These are phyloP conservation scores for Bradynema listronoti DNA, from an alignment of 1,140 invertebrate genomes.

Conservation along the genomic window DNA sequence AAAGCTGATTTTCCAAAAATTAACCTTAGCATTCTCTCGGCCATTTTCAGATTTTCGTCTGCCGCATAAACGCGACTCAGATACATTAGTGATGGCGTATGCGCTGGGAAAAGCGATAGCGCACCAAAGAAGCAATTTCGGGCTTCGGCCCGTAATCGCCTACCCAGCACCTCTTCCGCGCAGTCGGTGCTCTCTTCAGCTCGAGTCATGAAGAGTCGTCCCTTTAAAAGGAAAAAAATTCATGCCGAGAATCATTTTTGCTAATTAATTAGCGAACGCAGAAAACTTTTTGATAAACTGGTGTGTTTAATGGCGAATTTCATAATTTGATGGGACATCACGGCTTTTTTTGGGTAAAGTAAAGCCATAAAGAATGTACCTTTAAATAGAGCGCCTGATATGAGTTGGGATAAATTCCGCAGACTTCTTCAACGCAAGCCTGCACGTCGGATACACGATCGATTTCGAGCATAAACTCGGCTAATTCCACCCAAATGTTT, in stretches of 20 bases:
- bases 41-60: conserved; percentile 49
- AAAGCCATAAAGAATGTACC: conserved; percentile 16
- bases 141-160: conserved; percentile 35
- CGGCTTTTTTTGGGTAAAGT: conserved; percentile 15
- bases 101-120: conserved; percentile 41
- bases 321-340: too few species aligned
- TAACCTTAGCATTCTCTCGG: conserved; percentile 53
- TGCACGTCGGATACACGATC: conserved; percentile 44
- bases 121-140: conserved; percentile 48
- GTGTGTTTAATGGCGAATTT: too few species aligned
- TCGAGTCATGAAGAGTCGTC: conserved; percentile 42
- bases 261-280: too few species aligned
- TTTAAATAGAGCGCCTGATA: conserved; percentile 56
- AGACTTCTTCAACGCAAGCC: conserved; percentile 55
- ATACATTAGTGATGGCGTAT: conserved; percentile 38
- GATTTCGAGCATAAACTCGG: conserved; percentile 52
- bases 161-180: conserved; percentile 10
- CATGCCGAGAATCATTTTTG: too few species aligned
- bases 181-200: conserved; percentile 28
- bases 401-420: conserved; percentile 49
- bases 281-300: too few species aligned
- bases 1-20: conserved; percentile 4
- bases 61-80: conserved; percentile 40
- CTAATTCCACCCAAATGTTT: conserved; percentile 55
- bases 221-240: conserved; percentile 21